phyloP scores from a whole-genome alignment of 2,888 invertebrate species.

The Ariolimax columbianus region DNA sequence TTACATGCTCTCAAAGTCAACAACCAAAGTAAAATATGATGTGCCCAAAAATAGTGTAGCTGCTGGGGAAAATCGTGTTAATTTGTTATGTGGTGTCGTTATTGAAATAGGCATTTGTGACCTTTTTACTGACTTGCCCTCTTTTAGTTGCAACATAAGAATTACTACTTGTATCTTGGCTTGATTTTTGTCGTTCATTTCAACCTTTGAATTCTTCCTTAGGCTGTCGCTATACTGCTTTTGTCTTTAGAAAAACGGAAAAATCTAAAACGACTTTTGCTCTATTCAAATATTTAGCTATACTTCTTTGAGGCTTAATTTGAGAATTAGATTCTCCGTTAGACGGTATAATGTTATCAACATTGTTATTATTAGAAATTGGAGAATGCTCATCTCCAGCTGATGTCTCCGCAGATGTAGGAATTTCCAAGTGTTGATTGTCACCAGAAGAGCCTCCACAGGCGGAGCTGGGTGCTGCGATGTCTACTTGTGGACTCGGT shows the following conservation, averaged over 20 bases:
- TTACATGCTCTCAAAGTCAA: no score
- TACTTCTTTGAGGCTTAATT: neutral
- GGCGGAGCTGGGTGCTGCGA: conserved; percentile 7
- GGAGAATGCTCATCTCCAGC: conserved; percentile 24
- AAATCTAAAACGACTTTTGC: neutral
- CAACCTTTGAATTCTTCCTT: neutral
- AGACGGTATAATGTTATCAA: no score
- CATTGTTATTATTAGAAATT: neutral
- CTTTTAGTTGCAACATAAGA: neutral
- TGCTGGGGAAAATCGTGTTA: no score
- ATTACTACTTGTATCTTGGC: neutral
- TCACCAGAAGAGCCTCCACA: neutral
- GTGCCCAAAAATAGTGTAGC: no score
- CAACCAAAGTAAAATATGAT: no score
- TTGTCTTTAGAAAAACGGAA: neutral
- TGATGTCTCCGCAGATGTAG: conserved; percentile 27
- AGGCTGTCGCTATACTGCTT: neutral
- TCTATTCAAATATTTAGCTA: neutral
- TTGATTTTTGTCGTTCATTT: neutral
- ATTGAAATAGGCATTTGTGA: no score
- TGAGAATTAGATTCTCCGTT: neutral
- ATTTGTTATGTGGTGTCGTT: no score
- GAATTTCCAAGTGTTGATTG: neutral
- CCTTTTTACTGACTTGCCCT: no score
- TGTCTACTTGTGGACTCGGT: neutral